phyloP scores from a whole-genome alignment of 2,888 invertebrate genomes.

The Sarcophaga rosellei region DNA sequence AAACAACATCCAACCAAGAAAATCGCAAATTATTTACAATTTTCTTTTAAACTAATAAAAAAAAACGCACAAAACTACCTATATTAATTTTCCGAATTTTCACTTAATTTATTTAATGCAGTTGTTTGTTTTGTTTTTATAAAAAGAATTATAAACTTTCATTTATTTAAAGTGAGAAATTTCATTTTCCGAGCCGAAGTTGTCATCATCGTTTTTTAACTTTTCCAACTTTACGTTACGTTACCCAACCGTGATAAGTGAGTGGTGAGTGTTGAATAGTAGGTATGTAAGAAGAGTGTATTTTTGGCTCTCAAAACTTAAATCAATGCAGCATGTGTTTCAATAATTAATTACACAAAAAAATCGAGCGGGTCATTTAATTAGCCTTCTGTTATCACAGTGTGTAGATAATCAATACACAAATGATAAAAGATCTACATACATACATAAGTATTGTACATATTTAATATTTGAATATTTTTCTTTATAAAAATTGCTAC shows the following conservation, averaged over 20 bases:
- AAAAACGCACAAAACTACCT: too few relatives aligned
- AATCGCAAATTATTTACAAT: conserved; percentile 50
- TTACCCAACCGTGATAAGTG: not conserved
- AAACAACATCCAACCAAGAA: conserved; percentile 66
- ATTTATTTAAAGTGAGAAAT: too few relatives aligned
- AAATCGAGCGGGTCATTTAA: not conserved
- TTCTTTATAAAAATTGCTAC: too few relatives aligned
- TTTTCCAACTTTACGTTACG: not conserved
- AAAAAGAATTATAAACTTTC: too few relatives aligned
- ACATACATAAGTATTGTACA: too few relatives aligned
- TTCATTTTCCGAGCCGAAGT: too few relatives aligned
- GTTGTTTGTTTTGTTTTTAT: too few relatives aligned
- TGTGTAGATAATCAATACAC: not conserved
- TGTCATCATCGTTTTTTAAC: not conserved
- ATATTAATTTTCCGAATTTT: not conserved
- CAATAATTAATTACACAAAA: too few relatives aligned
- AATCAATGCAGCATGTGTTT: not conserved
- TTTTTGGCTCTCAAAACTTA: not conserved
- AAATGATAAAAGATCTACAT: not conserved
- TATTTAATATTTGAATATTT: too few relatives aligned
- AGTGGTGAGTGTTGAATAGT: not conserved
- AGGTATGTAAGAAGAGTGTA: not conserved
- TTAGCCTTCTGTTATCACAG: not conserved
- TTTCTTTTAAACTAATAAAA: not conserved
- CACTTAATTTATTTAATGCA: not conserved